Evolutionary conservation across 2,797 vertebrate genomes (phyloP).

Genomic region (Dallia pectoralis): DNA sequence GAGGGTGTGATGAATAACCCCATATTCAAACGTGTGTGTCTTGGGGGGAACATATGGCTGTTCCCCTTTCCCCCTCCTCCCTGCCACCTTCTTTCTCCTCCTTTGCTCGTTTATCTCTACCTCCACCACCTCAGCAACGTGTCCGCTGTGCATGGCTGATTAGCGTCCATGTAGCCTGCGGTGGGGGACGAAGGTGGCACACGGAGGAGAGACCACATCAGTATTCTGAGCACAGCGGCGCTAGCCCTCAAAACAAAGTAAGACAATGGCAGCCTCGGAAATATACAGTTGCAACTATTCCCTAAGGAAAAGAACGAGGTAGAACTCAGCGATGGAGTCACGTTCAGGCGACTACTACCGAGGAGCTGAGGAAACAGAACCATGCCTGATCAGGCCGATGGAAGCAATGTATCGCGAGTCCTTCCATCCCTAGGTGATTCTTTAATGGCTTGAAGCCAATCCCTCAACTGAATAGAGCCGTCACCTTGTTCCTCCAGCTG

Average conservation of each 20-base stretch:
- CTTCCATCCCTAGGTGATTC: too few species aligned
- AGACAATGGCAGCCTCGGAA: conserved; percentile 16
- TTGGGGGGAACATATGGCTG: neutral
- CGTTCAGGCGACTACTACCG: too few species aligned
- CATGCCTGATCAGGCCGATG: too few species aligned
- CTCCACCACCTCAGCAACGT: neutral
- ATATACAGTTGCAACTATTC: neutral
- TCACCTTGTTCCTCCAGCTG: too few species aligned
- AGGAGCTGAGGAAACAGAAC: too few species aligned
- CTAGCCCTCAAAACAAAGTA: conserved; percentile 10
- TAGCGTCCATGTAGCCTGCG: neutral
- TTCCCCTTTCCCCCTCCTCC: neutral
- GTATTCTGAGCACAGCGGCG: conserved; percentile 24
- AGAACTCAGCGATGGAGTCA: too few species aligned
- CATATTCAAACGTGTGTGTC: conserved; percentile 4
- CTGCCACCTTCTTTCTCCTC: neutral
- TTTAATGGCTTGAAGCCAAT: too few species aligned
- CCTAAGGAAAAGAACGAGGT: too few species aligned
- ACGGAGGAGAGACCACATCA: conserved; percentile 5
- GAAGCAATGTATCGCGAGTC: too few species aligned
- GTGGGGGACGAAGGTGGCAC: neutral
- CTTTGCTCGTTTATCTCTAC: neutral
- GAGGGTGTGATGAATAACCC: conserved; percentile 14
- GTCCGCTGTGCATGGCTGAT: conserved; percentile 16
- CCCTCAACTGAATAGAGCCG: too few species aligned